Conservation (phyloP, 2,113 vertebrate species). For the Gadus macrocephalus region DNA sequence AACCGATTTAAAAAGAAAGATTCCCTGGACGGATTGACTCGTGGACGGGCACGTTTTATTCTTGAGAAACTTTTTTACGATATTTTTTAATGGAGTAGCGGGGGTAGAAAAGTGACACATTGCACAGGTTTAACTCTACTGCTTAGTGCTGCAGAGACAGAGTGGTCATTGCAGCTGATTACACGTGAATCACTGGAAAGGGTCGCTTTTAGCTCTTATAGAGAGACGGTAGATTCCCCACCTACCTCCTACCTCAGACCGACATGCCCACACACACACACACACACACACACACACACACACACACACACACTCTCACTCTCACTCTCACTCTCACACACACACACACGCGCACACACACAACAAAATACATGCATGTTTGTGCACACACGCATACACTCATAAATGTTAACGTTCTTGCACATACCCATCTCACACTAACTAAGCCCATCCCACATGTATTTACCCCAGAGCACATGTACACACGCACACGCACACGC, state of each 20-base stretch:
- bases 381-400: background rate
- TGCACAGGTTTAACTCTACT: too few species aligned
- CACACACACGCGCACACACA: conserved; percentile 15
- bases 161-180: background rate
- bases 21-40: too few species aligned
- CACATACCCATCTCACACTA: background rate
- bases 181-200: background rate
- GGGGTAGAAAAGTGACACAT: too few species aligned
- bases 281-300: background rate
- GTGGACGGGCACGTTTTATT: too few species aligned
- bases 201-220: conserved; percentile 17
- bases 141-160: too few species aligned
- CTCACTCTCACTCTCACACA: too few species aligned
- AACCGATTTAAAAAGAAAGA: too few species aligned
- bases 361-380: too few species aligned
- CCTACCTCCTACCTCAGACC: conserved; percentile 41
- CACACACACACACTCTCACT: background rate
- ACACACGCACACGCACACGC: too few species aligned
- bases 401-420: background rate
- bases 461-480: too few species aligned
- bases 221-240: conserved; percentile 61
- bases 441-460: background rate
- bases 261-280: background rate
- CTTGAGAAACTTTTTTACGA: too few species aligned
- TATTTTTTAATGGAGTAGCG: too few species aligned